Base-by-base conservation (phyloP, 2,797 vertebrate species). In the Pristis pectinata region DNA sequence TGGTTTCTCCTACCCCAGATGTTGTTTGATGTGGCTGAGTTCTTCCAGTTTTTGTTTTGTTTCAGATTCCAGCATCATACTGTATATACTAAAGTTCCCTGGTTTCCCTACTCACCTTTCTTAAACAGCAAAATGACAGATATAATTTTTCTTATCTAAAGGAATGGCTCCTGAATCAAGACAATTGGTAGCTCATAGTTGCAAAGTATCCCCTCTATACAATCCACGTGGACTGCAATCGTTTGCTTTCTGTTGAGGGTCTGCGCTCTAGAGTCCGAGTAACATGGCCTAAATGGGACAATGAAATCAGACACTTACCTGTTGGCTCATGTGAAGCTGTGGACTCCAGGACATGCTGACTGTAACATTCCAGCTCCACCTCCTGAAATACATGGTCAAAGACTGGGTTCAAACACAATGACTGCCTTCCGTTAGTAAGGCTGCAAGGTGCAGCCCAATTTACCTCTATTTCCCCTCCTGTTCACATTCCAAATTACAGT, bases 291-390 rank as follows among this genome's bases (percentile, higher is more conserved):
- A 3, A 83, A 83, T 30, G 11, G 22, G 22, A 82, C 82, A 61
- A 22, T 64, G 87, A 34, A 24, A 64, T 24, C 7, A 30, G 15
- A 61, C 59, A 76, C 70, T 56, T 49, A 76, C 92, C 49, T 30
- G 49, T 24, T 53, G 27, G 70, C 30, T 94, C 67, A 30, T 72
- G 67, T 8, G 44, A 76, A 19, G 70, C 30, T 94, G 92, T 27
- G 49, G 70, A 49, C 27, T 94, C 92, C 70, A 76, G 70, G 41
- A 34, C 6, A 13, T 76, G 67, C 70, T 94, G 92, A 76, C 44
- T 94, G 70, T 76, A 76, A 72, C 19, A 94, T 22, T 94, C 92
- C 70, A 76, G 49, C 92, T 94, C 92, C 92, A 93, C 24, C 41
- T 44, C 92, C 92, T 94, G 49, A 56, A 94, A 94, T 74, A 30